Evolutionary conservation across 1,140 invertebrate genomes (phyloP), one percentile per base, ranked within the genome.

Genomic region (Saccostrea echinata): DNA sequence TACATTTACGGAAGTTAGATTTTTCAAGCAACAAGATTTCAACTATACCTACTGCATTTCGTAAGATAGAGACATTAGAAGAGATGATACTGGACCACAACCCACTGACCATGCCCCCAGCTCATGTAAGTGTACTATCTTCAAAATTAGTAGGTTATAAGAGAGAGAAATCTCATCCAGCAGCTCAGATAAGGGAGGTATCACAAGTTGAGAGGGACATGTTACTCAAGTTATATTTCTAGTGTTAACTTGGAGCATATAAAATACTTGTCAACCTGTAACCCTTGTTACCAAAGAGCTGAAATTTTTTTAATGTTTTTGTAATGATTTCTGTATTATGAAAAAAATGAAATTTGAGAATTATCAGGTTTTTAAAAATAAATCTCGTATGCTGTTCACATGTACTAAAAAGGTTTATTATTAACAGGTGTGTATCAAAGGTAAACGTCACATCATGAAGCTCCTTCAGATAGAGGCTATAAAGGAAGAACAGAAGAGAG

Each of bases 391-490:
- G 43, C 43, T 43, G 43, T 43, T 43, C 6, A 43, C 43, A 43
- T 43, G 35, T 43, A 43, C 2, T 43, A 3, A 43, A 43, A 6
- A 43, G 2, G 35, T 43, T 43, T 2, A 27, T 90, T 86, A 87
- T 64, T 95, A 96, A 21, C 94, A 98, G 98, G 95, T 98, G 89
- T 99, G 98, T 95, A 97, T 97, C 94, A 96, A 98, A 94, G 98
- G 98, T 88, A 96, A 97, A 93, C 97, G 98, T 92, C 98, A 99
- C 95, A 98, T 99, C 88, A 98, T 98, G 96, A 99, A 99, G 94
- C 98, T 97, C 95, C 95, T 99, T 86, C 98, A 98, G 93, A 97
- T 97, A 92, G 97, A 98, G 95, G 97, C 98, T 33, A 96, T 96
- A 76, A 95, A 96, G 89, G 96, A 96, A 87, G 96, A 96, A 83